Evolutionary conservation across 2,888 invertebrate genomes (phyloP), one percentile per base, ranked within the genome.

Genomic region (Volucella bombylans): DNA sequence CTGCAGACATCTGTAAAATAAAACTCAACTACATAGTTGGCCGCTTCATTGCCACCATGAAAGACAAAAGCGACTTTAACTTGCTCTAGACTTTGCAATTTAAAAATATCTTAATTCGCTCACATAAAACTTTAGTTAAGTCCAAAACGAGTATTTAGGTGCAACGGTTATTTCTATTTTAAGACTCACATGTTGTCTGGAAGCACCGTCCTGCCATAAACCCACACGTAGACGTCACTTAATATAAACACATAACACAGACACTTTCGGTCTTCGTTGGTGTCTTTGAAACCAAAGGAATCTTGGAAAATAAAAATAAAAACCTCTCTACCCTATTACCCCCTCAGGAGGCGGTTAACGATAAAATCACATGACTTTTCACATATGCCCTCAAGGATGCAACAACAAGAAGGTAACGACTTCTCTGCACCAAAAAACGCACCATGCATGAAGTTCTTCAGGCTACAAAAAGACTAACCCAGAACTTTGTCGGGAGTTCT

Each of bases 281-380:
- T 74, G 61, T 73, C 62, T 62, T 54, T 47, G 41, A 14, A 43
- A 71, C 41, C n/a, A 65, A n/a, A 11, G 57, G 47, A 57, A 73
- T 71, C 43, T 62, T 41, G 50, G 45, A 62, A 69, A 41, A 77
- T 61, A 67, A 59, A 76, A 76, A 62, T 31, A 45, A 23, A 52
- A 38, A 15, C 38, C 14, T 45, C 41, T 11, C 45, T 1, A 38
- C 31, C 14, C 23, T 8, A 8, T 12, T 10, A 38, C 11, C 38
- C 65, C 11, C 47, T 15, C 23, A 23, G 23, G 23, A 23, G 15
- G 18, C 43, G 6, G 11, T 68, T 14, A 62, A 72, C 76, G 81
- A 85, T 85, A 81, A 72, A 85, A 85, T 85, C 85, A 80, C 85
- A 85, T 85, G 85, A 85, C 85, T 85, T 81, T 81, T 67, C 80